Conservation (phyloP, 2,113 vertebrate species). For the Nesogale talazaci region DNA sequence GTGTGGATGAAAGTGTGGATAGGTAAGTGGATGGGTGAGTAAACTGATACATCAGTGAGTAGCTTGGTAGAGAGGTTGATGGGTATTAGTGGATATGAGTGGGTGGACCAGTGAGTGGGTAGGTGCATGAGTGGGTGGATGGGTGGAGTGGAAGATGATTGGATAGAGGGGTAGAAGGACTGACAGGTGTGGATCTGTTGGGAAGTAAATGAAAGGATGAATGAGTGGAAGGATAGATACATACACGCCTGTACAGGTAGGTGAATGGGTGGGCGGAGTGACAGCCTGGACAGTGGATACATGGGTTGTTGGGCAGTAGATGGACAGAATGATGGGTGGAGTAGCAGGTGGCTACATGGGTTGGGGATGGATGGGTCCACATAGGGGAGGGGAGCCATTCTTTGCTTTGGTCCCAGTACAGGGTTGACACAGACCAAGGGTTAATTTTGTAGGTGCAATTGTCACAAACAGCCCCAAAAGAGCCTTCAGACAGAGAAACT, state of each 20-base stretch:
- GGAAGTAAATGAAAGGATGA: neutral
- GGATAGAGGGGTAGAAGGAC: neutral
- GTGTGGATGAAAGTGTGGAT: neutral
- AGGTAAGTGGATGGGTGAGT: neutral
- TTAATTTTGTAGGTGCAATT: neutral
- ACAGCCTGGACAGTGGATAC: neutral
- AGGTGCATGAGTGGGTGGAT: neutral
- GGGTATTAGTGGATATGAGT: neutral
- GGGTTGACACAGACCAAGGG: neutral
- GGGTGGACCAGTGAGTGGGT: neutral
- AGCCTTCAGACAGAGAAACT: neutral
- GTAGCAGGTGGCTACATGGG: too few relatives aligned
- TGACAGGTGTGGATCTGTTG: too few relatives aligned
- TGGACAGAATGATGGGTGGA: too few relatives aligned
- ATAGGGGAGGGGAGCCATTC: neutral
- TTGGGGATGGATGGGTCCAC: neutral
- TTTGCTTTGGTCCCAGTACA: neutral
- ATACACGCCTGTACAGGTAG: too few relatives aligned
- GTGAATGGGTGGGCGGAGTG: neutral
- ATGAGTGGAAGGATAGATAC: neutral
- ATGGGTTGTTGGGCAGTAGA: rapidly evolving
- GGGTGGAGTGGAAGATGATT: too few relatives aligned
- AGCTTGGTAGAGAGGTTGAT: neutral
- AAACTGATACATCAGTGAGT: neutral
- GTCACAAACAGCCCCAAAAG: neutral